Base-by-base conservation (phyloP, 2,888 invertebrate species). In the Tuta absoluta region DNA sequence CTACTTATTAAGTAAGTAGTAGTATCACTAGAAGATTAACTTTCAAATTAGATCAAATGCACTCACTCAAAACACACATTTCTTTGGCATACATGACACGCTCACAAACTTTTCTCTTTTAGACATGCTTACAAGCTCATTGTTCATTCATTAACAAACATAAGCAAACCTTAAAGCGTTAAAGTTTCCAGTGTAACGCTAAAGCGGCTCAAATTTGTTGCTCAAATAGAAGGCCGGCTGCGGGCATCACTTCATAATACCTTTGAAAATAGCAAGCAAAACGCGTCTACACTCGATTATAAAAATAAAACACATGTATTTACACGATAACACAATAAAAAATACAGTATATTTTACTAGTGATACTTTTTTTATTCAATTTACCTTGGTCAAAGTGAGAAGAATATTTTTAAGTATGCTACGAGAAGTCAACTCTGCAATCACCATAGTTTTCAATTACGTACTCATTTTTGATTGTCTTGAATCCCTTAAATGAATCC, bases 91-190 rank as follows among this genome's bases (percentile, higher is more conserved):
- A 23, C 21, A 19, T 0, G 19, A 53, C 7, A 11, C 28, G 12
- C 21, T 53, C 12, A 19, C 24, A 53, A 53, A 53, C 53, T 53
- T 53, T 53, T 53, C 23, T n/a, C 24, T 53, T 53, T 53, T 53
- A 53, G 53, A 12, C 53, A 24, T 8, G 53, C 53, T 53, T 53
- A 53, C 28, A 53, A 41, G 41, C 21, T 59, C 59, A 59, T 59
- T 59, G 59, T 59, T 59, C 59, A 59, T 41, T 59, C 59, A 59
- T 59, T 38, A 59, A 59, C 59, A 23, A 23, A 53, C 28, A 53
- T 53, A 53, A 53, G 53, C 53, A 53, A 49, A 59, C 41, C 23
- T 59, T 59, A 59, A 59, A 57, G 33, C 59, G 38, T 41, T 53
- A 37, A 19, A 59, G 38, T 59, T 59, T 59, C 23, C 59, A 41